Base-by-base conservation (phyloP, 2,797 vertebrate genomes). In the Lithobates sylvaticus region DNA sequence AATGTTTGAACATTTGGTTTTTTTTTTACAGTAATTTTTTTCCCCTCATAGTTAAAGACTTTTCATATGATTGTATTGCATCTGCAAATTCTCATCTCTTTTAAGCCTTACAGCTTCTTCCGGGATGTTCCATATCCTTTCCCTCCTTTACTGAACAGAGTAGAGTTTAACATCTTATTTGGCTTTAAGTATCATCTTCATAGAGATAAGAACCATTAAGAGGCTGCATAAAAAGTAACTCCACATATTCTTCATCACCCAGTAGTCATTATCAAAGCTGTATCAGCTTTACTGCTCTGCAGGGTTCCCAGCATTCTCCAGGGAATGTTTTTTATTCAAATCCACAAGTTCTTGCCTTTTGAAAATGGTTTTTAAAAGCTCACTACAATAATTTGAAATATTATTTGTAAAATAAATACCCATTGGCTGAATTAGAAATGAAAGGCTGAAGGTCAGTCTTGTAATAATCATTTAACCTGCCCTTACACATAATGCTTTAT, bases 191-290 rank as follows among this genome's bases (percentile, higher is more conserved):
- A 70, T 29, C 65, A 34, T 80, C 67, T 69, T 42, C 50, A 21
- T 32, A 70, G 42, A 34, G 67, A 80, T 80, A 80, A 80, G 78
- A 80, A 54, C 65, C 78, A 80, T 80, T 70, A 80, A 32, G 78
- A 80, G 67, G 39, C 69, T 54, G 42, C 50, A 70, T 54, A 50
- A 67, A 70, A 26, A 70, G 78, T 80, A 47, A 47, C 65, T 78
- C 64, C 68, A 47, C 64, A 68, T 69, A 69, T 42, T 68, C 64
- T 69, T 54, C 67, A 80, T 80, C 42, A 67, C 47, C 65, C 42
- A 80, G 42, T 80, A 70, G 78, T 80, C 64, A 80, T 79, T 79
- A 79, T 50, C 65, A 80, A 69, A 70, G 78, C 47, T 54, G 27
- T 54, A 70, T 80, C 67, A 69, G 78, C 78, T 69, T 80, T 65